These are phyloP conservation scores for Trissolcus basalis DNA, from an alignment of 1,140 invertebrate species.

Conservation along the genomic window DNA sequence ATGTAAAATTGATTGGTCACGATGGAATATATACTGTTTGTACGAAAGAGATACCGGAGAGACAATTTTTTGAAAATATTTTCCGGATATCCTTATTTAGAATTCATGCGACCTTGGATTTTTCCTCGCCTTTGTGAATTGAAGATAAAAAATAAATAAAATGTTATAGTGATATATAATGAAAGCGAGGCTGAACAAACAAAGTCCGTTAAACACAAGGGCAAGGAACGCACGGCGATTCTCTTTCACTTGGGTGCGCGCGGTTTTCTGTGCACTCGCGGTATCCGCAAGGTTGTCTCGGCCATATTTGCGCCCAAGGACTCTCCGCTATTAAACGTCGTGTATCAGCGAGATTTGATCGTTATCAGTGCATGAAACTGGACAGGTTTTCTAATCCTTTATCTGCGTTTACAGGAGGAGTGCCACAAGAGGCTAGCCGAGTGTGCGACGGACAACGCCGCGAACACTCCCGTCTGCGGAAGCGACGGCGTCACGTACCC, in stretches of 20 bases:
- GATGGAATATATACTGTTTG: too few species aligned
- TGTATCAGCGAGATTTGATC: constrained; percentile 34
- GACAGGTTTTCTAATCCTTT: constrained; percentile 6
- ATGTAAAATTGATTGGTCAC: too few species aligned
- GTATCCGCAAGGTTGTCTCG: constrained; percentile 40
- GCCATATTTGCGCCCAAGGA: constrained; percentile 36
- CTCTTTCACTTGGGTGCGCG: constrained; percentile 39
- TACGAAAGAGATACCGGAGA: too few species aligned
- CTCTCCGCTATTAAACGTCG: constrained; percentile 25
- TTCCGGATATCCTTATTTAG: too few species aligned
- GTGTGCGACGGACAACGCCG: constrained; percentile 65
- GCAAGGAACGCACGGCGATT: constrained; percentile 38
- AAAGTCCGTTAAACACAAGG: constrained; percentile 55
- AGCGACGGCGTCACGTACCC: constrained; percentile 88
- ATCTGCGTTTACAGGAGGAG: constrained; percentile 67
- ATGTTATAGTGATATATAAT: constrained; percentile 4
- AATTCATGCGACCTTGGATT: too few species aligned
- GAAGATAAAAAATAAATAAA: not conserved
- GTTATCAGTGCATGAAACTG: constrained; percentile 33
- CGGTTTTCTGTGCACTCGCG: constrained; percentile 26
- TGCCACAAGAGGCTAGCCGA: constrained; percentile 73
- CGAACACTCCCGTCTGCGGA: constrained; percentile 82
- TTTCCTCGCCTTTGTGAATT: too few species aligned
- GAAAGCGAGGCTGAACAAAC: constrained; percentile 22
- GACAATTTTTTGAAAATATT: too few species aligned